Base-by-base conservation (phyloP, 2,113 vertebrate genomes). In the Trachemys scripta region DNA sequence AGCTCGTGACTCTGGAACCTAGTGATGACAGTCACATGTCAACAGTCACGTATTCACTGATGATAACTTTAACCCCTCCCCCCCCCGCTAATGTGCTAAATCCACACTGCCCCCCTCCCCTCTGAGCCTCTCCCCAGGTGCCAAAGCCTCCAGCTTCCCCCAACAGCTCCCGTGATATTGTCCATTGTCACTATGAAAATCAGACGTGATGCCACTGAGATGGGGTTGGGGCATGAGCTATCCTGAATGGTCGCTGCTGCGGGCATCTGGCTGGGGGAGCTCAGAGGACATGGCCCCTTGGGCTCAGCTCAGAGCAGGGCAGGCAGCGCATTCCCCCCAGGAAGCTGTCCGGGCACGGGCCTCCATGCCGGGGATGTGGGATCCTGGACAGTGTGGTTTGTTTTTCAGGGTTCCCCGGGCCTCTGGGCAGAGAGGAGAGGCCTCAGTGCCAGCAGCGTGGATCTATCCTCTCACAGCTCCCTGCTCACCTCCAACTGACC, bases 381-480 rank as follows among this genome's bases (percentile, higher is more conserved):
- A 57, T 96, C 27, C 96, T 1, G 0, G 9, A 3, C 5, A 1
- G 0, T 50, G 19, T 97, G 0, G 10, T 83, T 84, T 84, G 29
- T 84, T 93, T 97, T 97, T 24, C 82, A 98, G 98, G 97, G 90
- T 79, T 94, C 96, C 57, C 97, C 92, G 53, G 97, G 97, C 6
- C 96, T 98, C 87, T 97, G 97, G 1, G 95, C 97, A 0, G 96
- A 98, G 82, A 97, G 96, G 8, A 96, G 97, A 93, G 98, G 97
- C 62, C 90, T 98, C 75, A 98, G 98, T 51, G 98, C 97, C 95
- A 98, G 98, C 96, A 98, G 97, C 84, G 96, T 97, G 94, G 98
- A 98, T 92, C 97, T 98, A 59, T 97, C 98, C 12, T 98, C 98
- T 29, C 98, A 97, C 96, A 97, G 97, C 93, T 97, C 97, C 47